Evolutionary conservation across 2,113 vertebrate species (phyloP).

Genomic region (Connochaetes taurinus): DNA sequence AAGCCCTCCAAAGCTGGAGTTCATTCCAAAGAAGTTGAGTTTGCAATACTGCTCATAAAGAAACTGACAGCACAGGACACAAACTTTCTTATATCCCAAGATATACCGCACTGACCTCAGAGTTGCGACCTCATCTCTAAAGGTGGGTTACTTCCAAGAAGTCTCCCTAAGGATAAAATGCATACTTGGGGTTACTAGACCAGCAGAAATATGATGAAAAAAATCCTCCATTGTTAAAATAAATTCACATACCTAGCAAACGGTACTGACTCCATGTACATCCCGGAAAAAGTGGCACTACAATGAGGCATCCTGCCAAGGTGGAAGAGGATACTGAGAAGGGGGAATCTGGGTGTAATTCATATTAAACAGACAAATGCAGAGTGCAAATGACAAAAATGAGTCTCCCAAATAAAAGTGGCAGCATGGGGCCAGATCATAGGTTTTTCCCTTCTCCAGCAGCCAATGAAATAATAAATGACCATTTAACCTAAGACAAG

Average conservation of each 20-base stretch:
- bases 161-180: neutral
- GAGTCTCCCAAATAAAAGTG: neutral
- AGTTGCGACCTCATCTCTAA: neutral
- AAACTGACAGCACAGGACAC: accelerated
- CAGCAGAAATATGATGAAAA: accelerated
- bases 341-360: accelerated
- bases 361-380: neutral
- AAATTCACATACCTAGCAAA: neutral
- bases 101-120: neutral
- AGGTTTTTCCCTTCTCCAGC: neutral
- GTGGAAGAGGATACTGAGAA: neutral
- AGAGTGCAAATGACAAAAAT: neutral
- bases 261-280: accelerated
- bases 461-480: neutral
- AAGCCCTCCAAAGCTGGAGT: neutral
- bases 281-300: neutral
- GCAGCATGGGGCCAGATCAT: neutral
- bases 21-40: neutral
- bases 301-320: neutral
- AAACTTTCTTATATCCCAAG: accelerated
- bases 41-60: neutral
- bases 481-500: neutral
- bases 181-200: neutral
- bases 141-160: neutral
- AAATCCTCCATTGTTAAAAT: neutral